A percentile compares a stretch with the other conserved stretches of the same genome.
These are phyloP conservation scores for Orthosia cruda DNA, from an alignment of 2,888 invertebrate genomes.

Conservation along the genomic window DNA sequence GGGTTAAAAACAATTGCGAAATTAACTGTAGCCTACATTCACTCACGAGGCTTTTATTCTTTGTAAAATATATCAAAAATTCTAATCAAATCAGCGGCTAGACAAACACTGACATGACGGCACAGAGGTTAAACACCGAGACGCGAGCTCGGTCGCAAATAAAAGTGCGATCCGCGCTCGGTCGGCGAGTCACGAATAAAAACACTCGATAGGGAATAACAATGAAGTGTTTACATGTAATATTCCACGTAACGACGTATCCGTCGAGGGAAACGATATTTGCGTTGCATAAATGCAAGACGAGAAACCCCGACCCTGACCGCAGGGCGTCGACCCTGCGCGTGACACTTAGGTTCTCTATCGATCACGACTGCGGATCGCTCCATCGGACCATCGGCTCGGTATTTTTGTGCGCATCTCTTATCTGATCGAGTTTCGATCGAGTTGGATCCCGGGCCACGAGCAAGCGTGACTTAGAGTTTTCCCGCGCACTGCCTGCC, in stretches of 20 bases:
- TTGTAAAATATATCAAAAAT: slow-evolving; percentile 38
- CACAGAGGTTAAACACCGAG: slow-evolving; percentile 67
- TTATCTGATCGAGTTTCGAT: slow-evolving; percentile 86
- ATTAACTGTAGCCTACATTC: slow-evolving; percentile 15
- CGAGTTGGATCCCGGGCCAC: slow-evolving; percentile 68
- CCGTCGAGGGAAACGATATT: slow-evolving; percentile 82
- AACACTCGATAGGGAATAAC: slow-evolving; percentile 83
- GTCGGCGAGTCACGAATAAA: slow-evolving; percentile 77
- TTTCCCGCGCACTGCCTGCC: slow-evolving; percentile 80
- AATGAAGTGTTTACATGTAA: slow-evolving; percentile 86
- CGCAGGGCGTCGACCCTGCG: slow-evolving; percentile 87
- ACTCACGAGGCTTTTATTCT: slow-evolving; percentile 18
- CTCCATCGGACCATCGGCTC: slow-evolving; percentile 83
- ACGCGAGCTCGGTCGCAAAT: slow-evolving; percentile 63
- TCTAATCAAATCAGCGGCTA: slow-evolving; percentile 50
- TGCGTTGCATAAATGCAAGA: slow-evolving; percentile 87
- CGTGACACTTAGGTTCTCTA: slow-evolving; percentile 91
- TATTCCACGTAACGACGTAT: slow-evolving; percentile 88
- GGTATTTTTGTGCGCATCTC: slow-evolving; percentile 74
- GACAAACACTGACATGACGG: slow-evolving; percentile 59
- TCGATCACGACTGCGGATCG: slow-evolving; percentile 90
- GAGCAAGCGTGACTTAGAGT: slow-evolving; percentile 82
- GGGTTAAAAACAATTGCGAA: slow-evolving; percentile 1
- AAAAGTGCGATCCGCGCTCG: slow-evolving; percentile 66
- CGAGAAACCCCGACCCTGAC: slow-evolving; percentile 88